Evolutionary conservation across 1,140 invertebrate species (phyloP).

Genomic region (Trachelipus rathkii): DNA sequence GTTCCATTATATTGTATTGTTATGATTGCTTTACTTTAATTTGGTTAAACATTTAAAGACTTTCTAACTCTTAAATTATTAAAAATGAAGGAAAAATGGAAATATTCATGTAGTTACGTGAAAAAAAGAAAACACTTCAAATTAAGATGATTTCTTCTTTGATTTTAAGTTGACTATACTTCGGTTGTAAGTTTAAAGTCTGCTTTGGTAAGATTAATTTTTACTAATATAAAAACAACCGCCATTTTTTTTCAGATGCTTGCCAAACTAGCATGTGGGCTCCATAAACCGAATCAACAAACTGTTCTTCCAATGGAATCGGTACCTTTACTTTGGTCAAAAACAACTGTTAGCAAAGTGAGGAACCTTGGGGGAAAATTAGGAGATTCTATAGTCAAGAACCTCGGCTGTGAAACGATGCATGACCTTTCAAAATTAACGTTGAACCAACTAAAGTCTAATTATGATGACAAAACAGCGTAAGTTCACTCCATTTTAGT

Average conservation of each 20-base stretch:
- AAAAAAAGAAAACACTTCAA: too few species aligned
- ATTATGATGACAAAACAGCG: constrained; percentile 81
- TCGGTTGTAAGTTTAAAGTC: too few species aligned
- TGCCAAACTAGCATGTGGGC: constrained; percentile 85
- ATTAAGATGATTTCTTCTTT: too few species aligned
- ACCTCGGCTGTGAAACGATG: constrained; percentile 71
- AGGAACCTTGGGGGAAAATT: constrained; percentile 85
- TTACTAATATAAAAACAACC: too few species aligned
- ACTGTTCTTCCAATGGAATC: constrained; percentile 48
- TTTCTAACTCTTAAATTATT: too few species aligned
- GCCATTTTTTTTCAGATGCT: constrained; percentile 59
- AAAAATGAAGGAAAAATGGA: too few species aligned
- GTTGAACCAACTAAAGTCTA: constrained; percentile 61
- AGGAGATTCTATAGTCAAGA: constrained; percentile 66
- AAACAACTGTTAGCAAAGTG: constrained; percentile 63
- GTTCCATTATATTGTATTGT: too few species aligned
- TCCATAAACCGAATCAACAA: constrained; percentile 61
- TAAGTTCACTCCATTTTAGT: constrained; percentile 51
- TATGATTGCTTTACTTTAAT: too few species aligned
- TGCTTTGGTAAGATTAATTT: too few species aligned
- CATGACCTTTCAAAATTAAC: constrained; percentile 60
- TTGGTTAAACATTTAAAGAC: too few species aligned
- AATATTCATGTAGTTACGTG: too few species aligned
- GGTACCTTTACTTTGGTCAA: constrained; percentile 34
- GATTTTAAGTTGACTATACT: too few species aligned